Conservation (phyloP, 53 echinoderm and acorn worm species). For the Mesocentrotus franciscanus region DNA sequence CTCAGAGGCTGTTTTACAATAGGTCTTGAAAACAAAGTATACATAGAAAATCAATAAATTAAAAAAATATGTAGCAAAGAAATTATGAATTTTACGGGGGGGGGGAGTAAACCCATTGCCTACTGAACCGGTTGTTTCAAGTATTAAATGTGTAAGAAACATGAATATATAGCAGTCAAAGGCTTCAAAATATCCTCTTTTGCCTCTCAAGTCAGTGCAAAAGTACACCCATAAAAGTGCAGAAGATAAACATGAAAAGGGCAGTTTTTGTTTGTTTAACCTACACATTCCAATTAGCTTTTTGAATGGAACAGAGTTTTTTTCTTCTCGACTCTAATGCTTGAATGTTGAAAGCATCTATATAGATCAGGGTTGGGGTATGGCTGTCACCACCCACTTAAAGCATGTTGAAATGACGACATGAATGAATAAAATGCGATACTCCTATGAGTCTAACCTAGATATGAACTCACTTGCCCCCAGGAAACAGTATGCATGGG, state of each 20-base stretch:
- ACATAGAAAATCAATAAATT: too few relatives aligned
- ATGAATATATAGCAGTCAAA: too few relatives aligned
- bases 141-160: too few relatives aligned
- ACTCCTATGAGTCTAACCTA: not conserved
- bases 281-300: not conserved
- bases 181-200: not conserved
- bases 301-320: not conserved
- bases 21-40: too few relatives aligned
- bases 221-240: not conserved
- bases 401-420: not conserved
- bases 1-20: too few relatives aligned
- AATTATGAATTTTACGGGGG: too few relatives aligned
- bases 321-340: not conserved
- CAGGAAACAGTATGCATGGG: not conserved
- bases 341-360: not conserved
- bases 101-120: too few relatives aligned
- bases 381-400: conserved; percentile 1
- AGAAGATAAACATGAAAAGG: not conserved
- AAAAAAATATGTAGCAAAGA: too few relatives aligned
- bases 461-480: conserved; percentile 1
- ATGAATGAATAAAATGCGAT: conserved; percentile 18
- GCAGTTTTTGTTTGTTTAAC: not conserved
- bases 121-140: too few relatives aligned
- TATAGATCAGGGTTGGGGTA: not conserved
- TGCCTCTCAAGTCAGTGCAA: not conserved